Base-by-base conservation (phyloP, 2,888 invertebrate genomes). In the Oeneis ivallda region DNA sequence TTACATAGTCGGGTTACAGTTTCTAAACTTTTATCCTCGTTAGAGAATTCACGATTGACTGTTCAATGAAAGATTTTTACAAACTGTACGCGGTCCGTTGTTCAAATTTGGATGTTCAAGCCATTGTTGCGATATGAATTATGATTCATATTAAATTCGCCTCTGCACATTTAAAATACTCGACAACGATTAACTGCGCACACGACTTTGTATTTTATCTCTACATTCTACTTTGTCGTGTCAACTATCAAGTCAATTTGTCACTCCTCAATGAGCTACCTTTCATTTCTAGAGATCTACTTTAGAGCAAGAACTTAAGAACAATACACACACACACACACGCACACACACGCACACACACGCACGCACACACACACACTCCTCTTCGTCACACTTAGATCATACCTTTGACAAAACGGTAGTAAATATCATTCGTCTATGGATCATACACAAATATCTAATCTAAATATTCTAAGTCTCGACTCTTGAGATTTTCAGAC, bases 131-230 rank as follows among this genome's bases (percentile, higher is more conserved):
- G 39, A 19, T 50, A 64, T 67, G 67, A 67, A 37, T 19, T 50
- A 64, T 67, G 67, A 67, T 56, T 67, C 67, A 67, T 26, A 56
- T 52, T 15, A 11, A 43, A 60, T 50, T 63, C 50, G 50, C 54
- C 41, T 64, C 41, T 43, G 43, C 26, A 47, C 47, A 56, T 50
- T n/a, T 49, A 47, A 39, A 63, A 53, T 50, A 32, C 26, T 4
- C 17, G n/a, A n/a, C 39, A 15, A 54, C 37, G 34, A 45, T 37
- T 19, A 41, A 56, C 39, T 56, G 39, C 56, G 39, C 56, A 56
- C 19, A 19, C 17, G 37, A 9, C 39, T 56, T 56, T 56, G 56
- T 54, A 39, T 39, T 54, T 39, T 39, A 17, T 19, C 7, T 37
- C 37, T 37, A 37, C 37, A 37, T 37, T 41, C 17, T 37, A 39